phyloP scores from a whole-genome alignment of 2,888 invertebrate species.

The Parnassius glacialis region DNA sequence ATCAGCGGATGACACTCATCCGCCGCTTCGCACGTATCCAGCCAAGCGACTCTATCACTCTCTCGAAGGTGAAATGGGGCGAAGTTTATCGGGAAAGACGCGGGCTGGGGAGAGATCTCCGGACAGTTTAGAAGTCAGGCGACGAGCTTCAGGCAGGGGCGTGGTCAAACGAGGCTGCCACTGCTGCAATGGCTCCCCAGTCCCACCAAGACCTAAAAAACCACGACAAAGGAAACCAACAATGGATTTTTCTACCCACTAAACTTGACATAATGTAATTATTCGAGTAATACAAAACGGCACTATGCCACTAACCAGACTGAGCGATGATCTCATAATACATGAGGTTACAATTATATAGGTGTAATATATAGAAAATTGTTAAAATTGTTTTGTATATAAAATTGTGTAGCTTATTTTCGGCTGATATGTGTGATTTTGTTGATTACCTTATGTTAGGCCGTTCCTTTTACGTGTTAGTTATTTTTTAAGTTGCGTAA shows the following conservation, averaged over 20 bases:
- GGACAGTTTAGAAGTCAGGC: constrained; percentile 44
- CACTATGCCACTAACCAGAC: constrained; percentile 41
- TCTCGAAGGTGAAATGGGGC: constrained; percentile 51
- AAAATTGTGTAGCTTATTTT: constrained; percentile 55
- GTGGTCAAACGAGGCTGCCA: constrained; percentile 83
- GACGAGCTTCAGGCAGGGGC: constrained; percentile 73
- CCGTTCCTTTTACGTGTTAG: constrained; percentile 54
- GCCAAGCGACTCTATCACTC: constrained; percentile 50
- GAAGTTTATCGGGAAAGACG: constrained; percentile 68
- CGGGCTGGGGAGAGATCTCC: constrained; percentile 52
- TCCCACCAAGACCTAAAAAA: constrained; percentile 74
- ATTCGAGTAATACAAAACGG: constrained; percentile 7
- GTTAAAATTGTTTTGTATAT: constrained; percentile 75
- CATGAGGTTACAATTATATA: constrained; percentile 50
- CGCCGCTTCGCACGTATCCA: constrained; percentile 67
- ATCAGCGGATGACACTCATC: constrained; percentile 57
- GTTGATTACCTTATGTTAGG: constrained; percentile 54
- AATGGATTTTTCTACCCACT: constrained; percentile 44
- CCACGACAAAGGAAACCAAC: constrained; percentile 56
- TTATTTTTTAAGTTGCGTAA: constrained; percentile 42
- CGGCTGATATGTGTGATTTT: constrained; percentile 39
- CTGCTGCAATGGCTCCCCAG: constrained; percentile 82
- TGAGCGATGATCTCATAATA: constrained; percentile 56
- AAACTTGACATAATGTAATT: neutral
- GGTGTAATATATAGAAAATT: constrained; percentile 47